Evolutionary conservation across 2,113 vertebrate genomes (phyloP), one percentile per base, ranked within the genome.

Genomic region (Hemiprocne comata): DNA sequence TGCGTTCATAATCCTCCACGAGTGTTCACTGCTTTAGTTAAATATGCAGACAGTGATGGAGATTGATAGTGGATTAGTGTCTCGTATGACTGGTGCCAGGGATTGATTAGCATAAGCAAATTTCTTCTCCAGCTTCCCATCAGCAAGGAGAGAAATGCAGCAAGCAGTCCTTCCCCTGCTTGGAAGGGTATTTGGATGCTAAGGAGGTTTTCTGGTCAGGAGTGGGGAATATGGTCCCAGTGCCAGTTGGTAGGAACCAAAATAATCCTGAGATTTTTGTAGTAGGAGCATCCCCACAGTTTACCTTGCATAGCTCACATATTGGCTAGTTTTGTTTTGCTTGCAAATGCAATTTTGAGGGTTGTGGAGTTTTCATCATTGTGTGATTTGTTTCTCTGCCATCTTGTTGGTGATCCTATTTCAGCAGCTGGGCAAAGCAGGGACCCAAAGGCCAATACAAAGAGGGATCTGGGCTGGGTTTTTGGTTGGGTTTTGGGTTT

Each of bases 71-170:
- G 96, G 93, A 96, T 97, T 97, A 96, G 92, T 77, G 85, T 94
- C 94, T 94, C 3, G 0, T 90, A 55, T 86, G 76, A 55, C 69
- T 84, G 86, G 62, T 94, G 95, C 90, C 74, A 92, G 80, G 65
- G 92, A 54, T 75, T 93, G 95, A 95, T 97, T 93, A 97, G 89
- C 94, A 97, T 96, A 95, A 96, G 84, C 90, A 96, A 94, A 94
- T 96, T 95, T 85, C 69, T 93, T 75, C 66, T 78, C 29, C 62
- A 57, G 70, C 73, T 72, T 90, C 65, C n/a, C 44, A 46, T 69
- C 55, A 89, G 33, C 5, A 23, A 80, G 65, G 48, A 84, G 33
- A 40, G 73, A 46, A 82, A 72, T 38, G 50, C 44, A 93, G 70
- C 65, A 60, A 85, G 64, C 46, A 8, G 55, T 50, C 51, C 67